Conservation (phyloP, 2,113 vertebrate species). For the Myiagra hebetior region DNA sequence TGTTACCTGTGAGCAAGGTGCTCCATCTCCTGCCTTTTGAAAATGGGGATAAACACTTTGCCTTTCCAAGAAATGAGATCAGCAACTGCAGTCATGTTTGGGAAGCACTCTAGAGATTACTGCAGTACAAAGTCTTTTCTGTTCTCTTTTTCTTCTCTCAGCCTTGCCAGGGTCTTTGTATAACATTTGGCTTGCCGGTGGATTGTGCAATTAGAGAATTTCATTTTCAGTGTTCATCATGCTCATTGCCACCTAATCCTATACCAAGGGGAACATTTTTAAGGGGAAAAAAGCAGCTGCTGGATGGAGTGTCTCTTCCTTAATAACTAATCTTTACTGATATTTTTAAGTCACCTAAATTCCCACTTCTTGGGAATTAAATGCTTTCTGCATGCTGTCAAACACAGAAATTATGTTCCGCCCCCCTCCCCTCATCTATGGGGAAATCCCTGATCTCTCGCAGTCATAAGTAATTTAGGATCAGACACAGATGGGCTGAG, state of each 20-base stretch:
- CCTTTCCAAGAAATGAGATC: slow-evolving; percentile 9
- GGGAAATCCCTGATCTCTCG: slow-evolving; percentile 51
- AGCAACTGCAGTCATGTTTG: not conserved
- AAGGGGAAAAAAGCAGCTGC: not conserved
- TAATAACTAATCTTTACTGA: slow-evolving; percentile 2
- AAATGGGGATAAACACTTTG: not conserved
- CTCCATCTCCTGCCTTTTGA: not conserved
- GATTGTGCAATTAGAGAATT: slow-evolving; percentile 30
- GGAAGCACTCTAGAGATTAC: not conserved
- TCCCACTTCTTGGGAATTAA: not conserved
- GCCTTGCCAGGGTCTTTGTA: slow-evolving; percentile 30
- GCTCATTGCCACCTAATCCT: not conserved
- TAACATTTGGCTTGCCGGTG: slow-evolving; percentile 37
- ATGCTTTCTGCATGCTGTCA: not conserved
- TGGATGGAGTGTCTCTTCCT: slow-evolving; percentile 1
- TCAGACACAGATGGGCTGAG: slow-evolving; percentile 62
- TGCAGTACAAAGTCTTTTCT: not conserved
- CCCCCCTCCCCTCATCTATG: not conserved
- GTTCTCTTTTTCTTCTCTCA: not conserved
- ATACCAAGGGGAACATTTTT: not conserved
- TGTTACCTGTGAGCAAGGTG: not conserved
- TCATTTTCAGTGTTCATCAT: slow-evolving; percentile 12
- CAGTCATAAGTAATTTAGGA: slow-evolving; percentile 51
- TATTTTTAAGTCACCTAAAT: slow-evolving; percentile 23
- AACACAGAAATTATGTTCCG: slow-evolving; percentile 16